Evolutionary conservation across 2,888 invertebrate genomes (phyloP), one percentile per base, ranked within the genome.

Genomic region (Volucella inanis): DNA sequence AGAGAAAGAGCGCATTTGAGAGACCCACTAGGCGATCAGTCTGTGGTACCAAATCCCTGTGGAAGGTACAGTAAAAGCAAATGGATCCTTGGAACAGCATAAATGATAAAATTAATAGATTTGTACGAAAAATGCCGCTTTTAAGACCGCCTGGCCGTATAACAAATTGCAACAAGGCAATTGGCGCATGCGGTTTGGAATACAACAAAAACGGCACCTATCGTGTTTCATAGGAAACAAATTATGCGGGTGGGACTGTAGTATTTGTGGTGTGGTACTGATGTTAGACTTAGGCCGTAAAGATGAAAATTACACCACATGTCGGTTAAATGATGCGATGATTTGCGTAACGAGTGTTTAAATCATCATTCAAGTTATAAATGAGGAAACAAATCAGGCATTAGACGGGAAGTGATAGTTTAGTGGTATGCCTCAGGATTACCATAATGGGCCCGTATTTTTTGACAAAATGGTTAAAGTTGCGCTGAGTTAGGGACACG

Each of bases 61-160:
- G 22, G 45, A 61, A 12, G 41, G 41, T 45, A 47, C n/a, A 47
- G 14, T 43, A 14, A n/a, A 50, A 31, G 31, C 31, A 31, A 31
- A 31, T 31, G 55, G 11, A 49, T 57, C 12, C 43, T 49, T 39
- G 12, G 11, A 11, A 38, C n/a, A 10, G 14, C 12, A 55, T 31
- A 38, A 43, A 64, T 61, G 54, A 52, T 67, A 64, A 78, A 83
- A 83, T 83, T 83, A 83, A 83, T 83, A 83, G 83, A 83, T 78
- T 78, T 83, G 83, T 83, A 62, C 22, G 74, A 43, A 57, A 68
- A 74, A 52, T 45, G 64, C 67, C 72, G 78, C 74, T 78, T 47
- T 62, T 67, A 57, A 70, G 78, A 59, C 78, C 55, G 74, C 57
- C 55, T 57, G 45, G 64, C 45, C 52, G 74, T 74, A 59, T 77